Base-by-base conservation (phyloP, 2,888 invertebrate species). In the Nebria salina region DNA sequence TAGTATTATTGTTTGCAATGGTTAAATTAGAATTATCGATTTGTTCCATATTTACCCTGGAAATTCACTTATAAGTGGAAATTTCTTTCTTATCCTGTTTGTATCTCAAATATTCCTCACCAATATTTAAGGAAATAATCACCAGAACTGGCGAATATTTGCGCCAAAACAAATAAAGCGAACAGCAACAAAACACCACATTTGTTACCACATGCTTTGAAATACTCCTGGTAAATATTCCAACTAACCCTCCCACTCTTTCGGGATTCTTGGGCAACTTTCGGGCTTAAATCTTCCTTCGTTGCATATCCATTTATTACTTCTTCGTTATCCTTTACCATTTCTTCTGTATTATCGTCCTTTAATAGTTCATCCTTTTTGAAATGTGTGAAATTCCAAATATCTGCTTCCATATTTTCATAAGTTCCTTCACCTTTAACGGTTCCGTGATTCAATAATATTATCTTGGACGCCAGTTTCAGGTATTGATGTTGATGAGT, bases 91-190 rank as follows among this genome's bases (percentile, higher is more conserved):
- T 34, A 34, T 34, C 34, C 34, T 34, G 2, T 20, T 20, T 20
- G 20, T 20, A 34, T 34, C 34, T 34, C 5, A 34, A 34, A 5
- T 34, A 34, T 5, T 5, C 2, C 89, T 90, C 85, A 94, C 96
- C 96, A 96, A 86, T 92, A 93, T 3, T 95, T 93, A 4, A 96
- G 92, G 90, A 95, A 96, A 89, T 93, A 96, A 87, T 97, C 97
- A 0, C 95, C 93, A 25, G 92, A 92, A 20, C 96, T 96, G 0
- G 94, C 95, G 75, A 94, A 89, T 8, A 92, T 85, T 89, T 97
- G 96, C 0, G 95, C 91, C 0, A 93, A 83, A 25, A 93, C 84
- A 84, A 94, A 95, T 72, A 95, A 91, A 1, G 91, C 72, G 13
- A 93, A 85, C 88, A 96, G 91, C 0, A 92, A 87, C 54, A 91